phyloP scores from a whole-genome alignment of 1,140 invertebrate species.

The Anadara kagoshimensis region DNA sequence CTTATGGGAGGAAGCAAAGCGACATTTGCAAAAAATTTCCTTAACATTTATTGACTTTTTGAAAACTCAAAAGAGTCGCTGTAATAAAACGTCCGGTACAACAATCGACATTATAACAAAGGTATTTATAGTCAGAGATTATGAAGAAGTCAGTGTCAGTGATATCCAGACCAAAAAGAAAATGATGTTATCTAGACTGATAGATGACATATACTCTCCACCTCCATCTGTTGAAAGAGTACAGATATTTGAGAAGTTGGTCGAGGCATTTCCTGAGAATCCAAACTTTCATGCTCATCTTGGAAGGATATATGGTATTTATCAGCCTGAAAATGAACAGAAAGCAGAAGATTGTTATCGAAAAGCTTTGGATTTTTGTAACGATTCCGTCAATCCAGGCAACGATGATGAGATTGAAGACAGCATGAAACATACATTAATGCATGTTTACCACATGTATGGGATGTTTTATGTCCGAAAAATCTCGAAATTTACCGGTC shows the following conservation, averaged over 20 bases:
- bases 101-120: slow-evolving; percentile 34
- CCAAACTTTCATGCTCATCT: slow-evolving; percentile 49
- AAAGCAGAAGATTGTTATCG: slow-evolving; percentile 40
- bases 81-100: slow-evolving; percentile 7
- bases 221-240: slow-evolving; percentile 41
- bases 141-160: slow-evolving; percentile 30
- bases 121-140: slow-evolving; percentile 45
- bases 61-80: slow-evolving; percentile 11
- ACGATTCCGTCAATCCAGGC: slow-evolving; percentile 5
- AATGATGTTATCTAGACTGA: slow-evolving; percentile 33
- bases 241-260: slow-evolving; percentile 35
- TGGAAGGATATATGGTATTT: slow-evolving; percentile 42
- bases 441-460: slow-evolving; percentile 48
- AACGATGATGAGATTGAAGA: slow-evolving; percentile 13
- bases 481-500: too few species aligned
- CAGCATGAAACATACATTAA: slow-evolving; percentile 18
- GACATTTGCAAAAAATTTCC: slow-evolving; percentile 34
- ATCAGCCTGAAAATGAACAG: slow-evolving; percentile 39
- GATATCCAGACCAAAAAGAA: slow-evolving; percentile 20
- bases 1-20: slow-evolving; percentile 31
- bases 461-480: slow-evolving; percentile 38
- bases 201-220: slow-evolving; percentile 36
- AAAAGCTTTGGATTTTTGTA: slow-evolving; percentile 31
- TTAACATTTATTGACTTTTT: slow-evolving; percentile 35
- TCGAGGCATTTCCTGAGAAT: slow-evolving; percentile 39